Base-by-base conservation (phyloP, 2,113 vertebrate species). In the Cervus canadensis region DNA sequence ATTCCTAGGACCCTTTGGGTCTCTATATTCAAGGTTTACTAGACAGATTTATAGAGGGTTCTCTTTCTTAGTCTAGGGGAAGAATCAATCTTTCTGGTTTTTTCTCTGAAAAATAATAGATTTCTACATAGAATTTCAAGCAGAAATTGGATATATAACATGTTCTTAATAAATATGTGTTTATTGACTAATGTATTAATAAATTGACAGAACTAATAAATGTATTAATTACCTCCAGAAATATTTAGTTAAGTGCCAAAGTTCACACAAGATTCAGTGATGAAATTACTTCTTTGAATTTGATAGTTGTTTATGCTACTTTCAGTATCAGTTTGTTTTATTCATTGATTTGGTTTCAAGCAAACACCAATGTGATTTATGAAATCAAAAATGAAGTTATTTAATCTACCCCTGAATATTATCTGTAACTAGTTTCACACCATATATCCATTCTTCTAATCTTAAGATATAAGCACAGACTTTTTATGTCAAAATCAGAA, bases 371-470 rank as follows among this genome's bases (percentile, higher is more conserved):
- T 7, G 48, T 62, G 40, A 81, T 17, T 93, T 82, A 16, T 30
- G 43, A 45, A 45, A 45, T 45, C 43, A 45, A 2, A 87, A 81
- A 45, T 91, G 9, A 91, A 56, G 78, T 84, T 60, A 74, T 81
- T 95, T 93, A 10, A 86, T 78, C 56, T 83, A 21, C 26, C 54
- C 93, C 52, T 95, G 40, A 87, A 52, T 87, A 96, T 74, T 94
- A 52, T 83, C 86, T 94, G 2, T 56, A 87, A 79, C 67, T 87
- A 89, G 84, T 84, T 84, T 95, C 50, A 89, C n/a, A 79, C 8
- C 28, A 11, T 30, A 84, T 40, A 60, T 85, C 13, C 33, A 48
- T 78, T 78, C 15, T 91, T 48, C 89, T 95, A 56, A 57, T 40
- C 62, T 96, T 97, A 52, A 16, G 25, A 62, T 96, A 74, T 88